These are phyloP conservation scores for Panzeria rudis DNA, from an alignment of 2,888 invertebrate species.

Conservation along the genomic window DNA sequence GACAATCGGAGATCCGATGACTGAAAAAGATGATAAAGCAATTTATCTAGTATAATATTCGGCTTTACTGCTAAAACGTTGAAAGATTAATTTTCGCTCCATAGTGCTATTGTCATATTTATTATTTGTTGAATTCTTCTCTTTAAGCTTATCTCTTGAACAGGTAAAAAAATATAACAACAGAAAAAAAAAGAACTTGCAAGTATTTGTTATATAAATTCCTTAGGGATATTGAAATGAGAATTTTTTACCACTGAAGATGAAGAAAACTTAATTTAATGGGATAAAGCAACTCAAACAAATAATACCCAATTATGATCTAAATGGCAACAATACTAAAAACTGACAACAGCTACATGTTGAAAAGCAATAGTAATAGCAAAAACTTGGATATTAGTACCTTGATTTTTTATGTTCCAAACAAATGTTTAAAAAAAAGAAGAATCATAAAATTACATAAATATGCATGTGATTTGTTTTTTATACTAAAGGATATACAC, in stretches of 20 bases:
- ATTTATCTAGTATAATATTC: too few species aligned
- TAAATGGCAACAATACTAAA: constrained; percentile 28
- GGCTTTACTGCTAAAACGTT: neutral
- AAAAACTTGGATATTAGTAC: neutral
- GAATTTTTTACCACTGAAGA: constrained; percentile 28
- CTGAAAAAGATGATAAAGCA: neutral
- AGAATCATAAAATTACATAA: constrained; percentile 38
- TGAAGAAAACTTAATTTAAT: constrained; percentile 54
- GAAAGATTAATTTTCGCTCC: neutral
- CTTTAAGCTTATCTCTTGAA: constrained; percentile 55
- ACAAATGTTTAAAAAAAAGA: constrained; percentile 29
- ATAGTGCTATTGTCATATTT: constrained; percentile 20
- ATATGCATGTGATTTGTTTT: constrained; percentile 43
- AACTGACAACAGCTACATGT: neutral
- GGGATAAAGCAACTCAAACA: constrained; percentile 12
- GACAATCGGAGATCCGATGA: neutral
- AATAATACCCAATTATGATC: constrained; percentile 2
- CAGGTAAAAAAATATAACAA: constrained; percentile 59
- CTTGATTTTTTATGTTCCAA: constrained; percentile 1
- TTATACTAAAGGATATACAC: neutral
- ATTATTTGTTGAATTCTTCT: constrained; percentile 16
- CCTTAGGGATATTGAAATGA: constrained; percentile 60
- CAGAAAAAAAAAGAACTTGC: constrained; percentile 24
- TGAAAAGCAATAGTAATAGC: neutral
- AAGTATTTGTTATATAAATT: constrained; percentile 58